Base-by-base conservation (phyloP, 2,797 vertebrate genomes). In the Salarias fasciatus region DNA sequence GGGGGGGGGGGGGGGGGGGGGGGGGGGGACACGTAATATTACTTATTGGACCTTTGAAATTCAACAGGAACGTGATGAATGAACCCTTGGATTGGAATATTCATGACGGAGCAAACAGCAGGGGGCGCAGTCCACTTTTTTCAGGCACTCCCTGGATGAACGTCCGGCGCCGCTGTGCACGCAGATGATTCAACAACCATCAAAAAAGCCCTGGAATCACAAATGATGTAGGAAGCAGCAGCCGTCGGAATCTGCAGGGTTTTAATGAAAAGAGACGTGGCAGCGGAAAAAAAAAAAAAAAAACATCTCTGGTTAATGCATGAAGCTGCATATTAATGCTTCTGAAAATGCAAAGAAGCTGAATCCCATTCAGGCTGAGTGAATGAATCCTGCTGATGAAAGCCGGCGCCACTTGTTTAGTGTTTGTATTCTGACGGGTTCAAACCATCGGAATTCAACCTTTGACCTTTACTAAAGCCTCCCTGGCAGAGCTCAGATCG, bases 291-390 rank as follows among this genome's bases (percentile, higher is more conserved):
- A 54, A 43, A 70, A 30, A 45, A 5, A 33, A 56, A 33, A 33
- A 38, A 38, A 56, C 62, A 53, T 44, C 13, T 40, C 33, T 62
- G 12, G 74, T 52, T 80, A 40, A 78, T 78, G 49, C 43, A 76
- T 58, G 54, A 53, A 59, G 46, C 56, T 68, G 62, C 45, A 57
- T 64, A 58, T 68, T 72, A 37, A 67, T 69, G 45, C 18, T 11
- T 57, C 12, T 53, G 48, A 44, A 62, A 63, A 69, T 76, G 75
- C 58, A 80, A 63, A 69, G 36, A 9, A 69, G 70, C 13, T 7
- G 47, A 63, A 56, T 74, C 57, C 37, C 8, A 57, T 51, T 9
- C 14, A 29, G 14, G 53, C 44, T 42, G 40, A 41, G 40, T 49
- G 55, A 49, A 60, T 69, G 29, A 61, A 60, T 24, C 24, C 18